phyloP scores from a whole-genome alignment of 2,113 vertebrate genomes.

The Seriola rivoliana region DNA sequence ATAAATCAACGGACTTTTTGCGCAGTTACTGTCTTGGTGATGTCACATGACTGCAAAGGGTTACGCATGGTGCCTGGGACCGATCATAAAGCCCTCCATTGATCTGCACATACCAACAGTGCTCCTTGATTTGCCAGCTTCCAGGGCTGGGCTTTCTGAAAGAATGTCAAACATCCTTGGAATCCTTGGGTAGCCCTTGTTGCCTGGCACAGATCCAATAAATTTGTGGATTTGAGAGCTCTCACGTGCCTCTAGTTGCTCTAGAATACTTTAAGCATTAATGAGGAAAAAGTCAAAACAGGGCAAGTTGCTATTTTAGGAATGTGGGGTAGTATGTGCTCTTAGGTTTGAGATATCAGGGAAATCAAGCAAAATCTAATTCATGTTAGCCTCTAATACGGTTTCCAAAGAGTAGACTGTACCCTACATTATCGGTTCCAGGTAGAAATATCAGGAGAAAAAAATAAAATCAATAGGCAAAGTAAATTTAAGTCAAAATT shows the following conservation, averaged over 20 bases:
- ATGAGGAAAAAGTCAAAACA: conserved; percentile 10
- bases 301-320: conserved; percentile 39
- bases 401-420: conserved; percentile 2
- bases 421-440: background rate
- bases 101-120: conserved; percentile 60
- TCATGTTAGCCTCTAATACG: conserved; percentile 5
- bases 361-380: conserved; percentile 14
- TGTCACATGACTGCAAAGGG: conserved; percentile 65
- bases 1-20: conserved; percentile 56
- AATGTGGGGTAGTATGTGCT: background rate
- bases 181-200: conserved; percentile 66
- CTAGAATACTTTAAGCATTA: conserved; percentile 20
- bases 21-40: conserved; percentile 34
- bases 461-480: background rate
- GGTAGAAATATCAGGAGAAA: background rate
- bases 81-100: conserved; percentile 80
- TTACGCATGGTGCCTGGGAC: conserved; percentile 75
- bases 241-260: conserved; percentile 16
- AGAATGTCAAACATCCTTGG: conserved; percentile 79
- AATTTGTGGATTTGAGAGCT: conserved; percentile 33
- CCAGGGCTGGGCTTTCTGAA: conserved; percentile 63
- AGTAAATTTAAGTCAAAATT: background rate
- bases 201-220: conserved; percentile 27
- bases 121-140: conserved; percentile 49
- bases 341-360: conserved; percentile 16